Percentiles rank a stretch among this genome's conserved stretches.
These are phyloP conservation scores for Trichopria drosophilae DNA, from an alignment of 2,888 invertebrate species.

Conservation along the genomic window DNA sequence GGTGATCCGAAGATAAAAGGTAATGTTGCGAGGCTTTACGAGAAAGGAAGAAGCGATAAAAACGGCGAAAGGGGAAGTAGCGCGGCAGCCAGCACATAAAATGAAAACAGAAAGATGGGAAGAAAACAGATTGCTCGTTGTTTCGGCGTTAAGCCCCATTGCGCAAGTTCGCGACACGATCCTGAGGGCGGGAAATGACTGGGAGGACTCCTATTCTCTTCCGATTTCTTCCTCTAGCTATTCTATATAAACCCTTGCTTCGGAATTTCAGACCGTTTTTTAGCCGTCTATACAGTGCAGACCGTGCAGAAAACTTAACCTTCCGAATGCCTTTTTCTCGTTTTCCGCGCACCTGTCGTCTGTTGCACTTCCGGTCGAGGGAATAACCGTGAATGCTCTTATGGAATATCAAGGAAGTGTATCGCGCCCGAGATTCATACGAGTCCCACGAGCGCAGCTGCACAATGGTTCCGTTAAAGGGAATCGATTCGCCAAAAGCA, in stretches of 20 bases:
- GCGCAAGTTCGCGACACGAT: constrained; percentile 43
- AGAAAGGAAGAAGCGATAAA: background rate
- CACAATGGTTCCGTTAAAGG: too few relatives aligned
- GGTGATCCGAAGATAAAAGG: constrained; percentile 32
- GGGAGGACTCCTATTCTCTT: background rate
- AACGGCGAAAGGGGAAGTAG: constrained; percentile 20
- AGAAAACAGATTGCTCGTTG: constrained; percentile 50
- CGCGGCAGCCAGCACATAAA: constrained; percentile 24
- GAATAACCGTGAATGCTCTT: constrained; percentile 22
- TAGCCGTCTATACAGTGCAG: too few relatives aligned
- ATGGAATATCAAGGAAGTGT: constrained; percentile 1
- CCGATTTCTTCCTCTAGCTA: too few relatives aligned
- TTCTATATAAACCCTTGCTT: too few relatives aligned
- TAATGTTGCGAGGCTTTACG: constrained; percentile 30
- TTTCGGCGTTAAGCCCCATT: constrained; percentile 47
- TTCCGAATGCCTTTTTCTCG: too few relatives aligned
- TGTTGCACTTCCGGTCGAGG: constrained; percentile 18
- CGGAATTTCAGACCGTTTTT: too few relatives aligned
- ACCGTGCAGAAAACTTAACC: too few relatives aligned
- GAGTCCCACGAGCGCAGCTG: too few relatives aligned
- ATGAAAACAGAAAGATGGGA: constrained; percentile 20
- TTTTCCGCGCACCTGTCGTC: constrained; percentile 14
- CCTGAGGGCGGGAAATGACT: constrained; percentile 32
- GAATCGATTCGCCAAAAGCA: too few relatives aligned
- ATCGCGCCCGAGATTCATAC: background rate